Evolutionary conservation across 2,113 vertebrate species (phyloP).

Genomic region (Lagenorhynchus albirostris): DNA sequence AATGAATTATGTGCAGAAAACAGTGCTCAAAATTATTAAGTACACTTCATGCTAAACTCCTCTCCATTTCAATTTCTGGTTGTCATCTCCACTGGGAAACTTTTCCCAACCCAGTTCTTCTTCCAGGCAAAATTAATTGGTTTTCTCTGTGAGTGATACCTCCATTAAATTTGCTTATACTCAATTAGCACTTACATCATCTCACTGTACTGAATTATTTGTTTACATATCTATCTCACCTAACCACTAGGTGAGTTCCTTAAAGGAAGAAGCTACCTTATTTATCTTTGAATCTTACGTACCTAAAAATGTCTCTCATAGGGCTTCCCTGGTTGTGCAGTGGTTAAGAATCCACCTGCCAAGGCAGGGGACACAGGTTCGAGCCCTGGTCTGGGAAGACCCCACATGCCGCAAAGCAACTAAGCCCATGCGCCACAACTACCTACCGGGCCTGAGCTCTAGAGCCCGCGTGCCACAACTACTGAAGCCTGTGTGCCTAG

Average conservation of each 20-base stretch:
- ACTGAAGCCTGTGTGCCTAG: too few relatives aligned
- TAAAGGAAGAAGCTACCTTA: background rate
- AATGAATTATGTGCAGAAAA: background rate
- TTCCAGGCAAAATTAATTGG: background rate
- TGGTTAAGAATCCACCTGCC: too few relatives aligned
- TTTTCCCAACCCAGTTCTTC: background rate
- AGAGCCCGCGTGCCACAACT: too few relatives aligned
- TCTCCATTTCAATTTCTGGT: background rate
- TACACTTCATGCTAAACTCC: background rate
- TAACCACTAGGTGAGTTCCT: background rate
- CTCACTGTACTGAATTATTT: background rate
- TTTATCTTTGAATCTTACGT: background rate
- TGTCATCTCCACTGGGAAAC: slow-evolving; percentile 1
- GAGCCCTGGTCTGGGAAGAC: too few relatives aligned
- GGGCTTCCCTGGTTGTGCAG: too few relatives aligned
- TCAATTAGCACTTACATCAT: background rate
- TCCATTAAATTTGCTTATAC: background rate
- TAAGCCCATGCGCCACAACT: too few relatives aligned
- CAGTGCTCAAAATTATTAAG: background rate
- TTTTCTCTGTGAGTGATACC: background rate
- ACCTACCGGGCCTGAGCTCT: too few relatives aligned
- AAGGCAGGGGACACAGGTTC: too few relatives aligned
- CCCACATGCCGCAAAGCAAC: too few relatives aligned
- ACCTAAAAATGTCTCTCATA: background rate
- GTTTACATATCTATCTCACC: background rate